These are phyloP conservation scores for Tiaroga cobitis DNA, from an alignment of 2,797 vertebrate species.

Conservation along the genomic window DNA sequence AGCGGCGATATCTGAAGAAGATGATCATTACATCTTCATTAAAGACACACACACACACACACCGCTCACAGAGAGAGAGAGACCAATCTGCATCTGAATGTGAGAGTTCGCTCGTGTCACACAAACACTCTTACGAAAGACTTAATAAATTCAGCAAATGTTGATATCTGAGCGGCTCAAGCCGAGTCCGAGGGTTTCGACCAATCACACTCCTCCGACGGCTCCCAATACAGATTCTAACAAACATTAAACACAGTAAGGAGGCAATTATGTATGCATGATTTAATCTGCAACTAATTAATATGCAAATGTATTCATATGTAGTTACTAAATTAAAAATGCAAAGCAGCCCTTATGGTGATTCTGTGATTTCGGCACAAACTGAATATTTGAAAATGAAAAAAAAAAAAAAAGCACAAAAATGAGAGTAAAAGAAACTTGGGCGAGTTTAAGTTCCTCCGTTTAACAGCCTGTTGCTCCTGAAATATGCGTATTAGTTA, in stretches of 20 bases:
- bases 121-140: too few relatives aligned
- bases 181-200: conserved; percentile 68
- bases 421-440: conserved; percentile 64
- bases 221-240: conserved; percentile 82
- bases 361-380: conserved; percentile 96
- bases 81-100: neutral
- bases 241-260: conserved; percentile 93
- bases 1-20: neutral
- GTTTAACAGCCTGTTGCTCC: conserved; percentile 81
- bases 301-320: conserved; percentile 99
- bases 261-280: conserved; percentile 99
- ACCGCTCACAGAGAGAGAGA: neutral
- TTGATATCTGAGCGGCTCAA: conserved; percentile 79
- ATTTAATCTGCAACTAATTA: conserved; percentile 99
- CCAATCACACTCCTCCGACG: conserved; percentile 84
- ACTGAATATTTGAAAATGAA: conserved; percentile 89
- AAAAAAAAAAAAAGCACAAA: conserved; percentile 63
- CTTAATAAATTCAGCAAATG: conserved; percentile 59
- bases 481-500: neutral
- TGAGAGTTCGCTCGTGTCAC: neutral
- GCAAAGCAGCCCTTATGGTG: conserved; percentile 99
- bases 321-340: conserved; percentile 99
- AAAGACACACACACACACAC: neutral
- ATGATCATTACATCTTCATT: conserved; percentile 3
- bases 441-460: conserved; percentile 61